Base-by-base conservation (phyloP, 1,140 invertebrate genomes). In the Mycetomoellerius zeteki region DNA sequence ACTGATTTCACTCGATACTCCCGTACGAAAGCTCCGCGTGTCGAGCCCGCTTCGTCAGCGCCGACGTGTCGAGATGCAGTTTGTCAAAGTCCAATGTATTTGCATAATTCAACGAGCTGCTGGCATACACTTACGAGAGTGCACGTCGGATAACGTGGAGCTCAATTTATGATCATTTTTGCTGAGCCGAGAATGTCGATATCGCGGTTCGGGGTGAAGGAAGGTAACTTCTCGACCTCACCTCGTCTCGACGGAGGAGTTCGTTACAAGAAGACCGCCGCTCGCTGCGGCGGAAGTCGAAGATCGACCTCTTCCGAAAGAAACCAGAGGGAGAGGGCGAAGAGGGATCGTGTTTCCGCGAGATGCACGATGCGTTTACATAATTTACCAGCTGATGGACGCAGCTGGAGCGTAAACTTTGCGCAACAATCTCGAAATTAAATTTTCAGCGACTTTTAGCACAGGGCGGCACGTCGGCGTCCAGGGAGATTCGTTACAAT, bases 141-240 rank as follows among this genome's bases (percentile, higher is more conserved):
- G 77, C 64, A 81, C 80, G 67, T 73, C 33, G 80, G 67, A 72
- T 82, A 82, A 82, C 33, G 69, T 69, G 67, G 50, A 16, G 30
- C 56, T 84, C 69, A 84, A 75, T 84, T 84, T 84, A 84, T 84
- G 69, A 84, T 84, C 69, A 84, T 73, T 84, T 84, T 84, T 84
- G 69, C 80, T 24, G 37, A 19, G 67, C 52, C 54, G 69, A n/a
- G 80, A 60, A 84, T 19, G 80, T 84, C 80, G 80, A 84, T 84
- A 84, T 84, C 37, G 64, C 24, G 62, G 47, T 50, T 54, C 64
- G 67, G 37, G 6, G 14, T 50, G n/a, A 24, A 43, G 33, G n/a
- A 58, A 82, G 52, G 52, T 72, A 58, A 60, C 52, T 60, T 73
- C 14, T 81, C 50, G 52, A 73, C 54, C 37, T 75, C 54, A 62